A percentile compares a stretch with the other conserved stretches of the same genome.
These are phyloP conservation scores for Phataginus tricuspis DNA, from an alignment of 2,797 vertebrate genomes.

Conservation along the genomic window DNA sequence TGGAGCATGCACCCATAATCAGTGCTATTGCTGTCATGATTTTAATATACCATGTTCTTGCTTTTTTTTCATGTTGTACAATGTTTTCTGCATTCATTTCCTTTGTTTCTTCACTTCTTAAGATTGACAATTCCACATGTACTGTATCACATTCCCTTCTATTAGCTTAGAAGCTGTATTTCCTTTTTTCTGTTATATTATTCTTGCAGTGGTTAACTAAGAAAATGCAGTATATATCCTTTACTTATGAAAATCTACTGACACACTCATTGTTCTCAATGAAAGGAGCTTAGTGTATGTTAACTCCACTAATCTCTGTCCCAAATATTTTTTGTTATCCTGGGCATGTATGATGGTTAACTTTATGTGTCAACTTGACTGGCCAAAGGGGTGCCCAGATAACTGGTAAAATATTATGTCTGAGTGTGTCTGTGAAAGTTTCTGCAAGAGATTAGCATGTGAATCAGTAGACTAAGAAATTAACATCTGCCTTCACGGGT, in stretches of 20 bases:
- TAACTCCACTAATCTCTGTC: neutral
- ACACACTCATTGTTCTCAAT: neutral
- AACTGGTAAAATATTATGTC: neutral
- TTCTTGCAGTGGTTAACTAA: neutral
- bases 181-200: neutral
- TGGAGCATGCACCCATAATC: neutral
- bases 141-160: neutral
- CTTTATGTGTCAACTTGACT: neutral
- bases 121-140: neutral
- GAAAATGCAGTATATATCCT: neutral
- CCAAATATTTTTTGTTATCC: neutral
- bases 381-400: neutral
- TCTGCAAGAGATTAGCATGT: neutral
- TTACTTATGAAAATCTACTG: neutral
- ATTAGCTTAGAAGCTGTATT: neutral
- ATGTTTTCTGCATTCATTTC: neutral
- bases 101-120: neutral
- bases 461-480: neutral
- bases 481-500: neutral
- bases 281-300: neutral
- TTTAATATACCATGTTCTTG: neutral
- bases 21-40: neutral
- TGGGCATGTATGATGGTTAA: neutral
- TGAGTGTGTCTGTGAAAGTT: neutral
- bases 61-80: neutral